phyloP scores from a whole-genome alignment of 2,888 invertebrate species.

The Pasiphila rectangulata region DNA sequence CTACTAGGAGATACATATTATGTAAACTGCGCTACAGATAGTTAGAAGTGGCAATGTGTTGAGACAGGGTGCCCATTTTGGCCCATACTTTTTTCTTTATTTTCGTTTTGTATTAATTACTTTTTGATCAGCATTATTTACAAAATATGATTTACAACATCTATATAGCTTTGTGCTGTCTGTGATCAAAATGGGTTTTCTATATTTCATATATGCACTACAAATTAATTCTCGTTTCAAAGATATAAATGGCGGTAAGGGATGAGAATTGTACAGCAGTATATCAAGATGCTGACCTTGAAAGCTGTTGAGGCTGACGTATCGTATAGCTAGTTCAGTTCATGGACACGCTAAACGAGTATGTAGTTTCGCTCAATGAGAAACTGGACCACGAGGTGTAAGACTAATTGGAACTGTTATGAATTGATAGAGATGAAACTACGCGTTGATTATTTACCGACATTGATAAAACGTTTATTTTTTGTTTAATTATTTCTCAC shows the following conservation, averaged over 20 bases:
- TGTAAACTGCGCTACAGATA: too few relatives aligned
- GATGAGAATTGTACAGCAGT: conserved; percentile 31
- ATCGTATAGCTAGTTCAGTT: conserved; percentile 34
- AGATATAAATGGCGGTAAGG: conserved; percentile 13
- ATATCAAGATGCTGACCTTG: conserved; percentile 46
- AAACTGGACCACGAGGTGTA: conserved; percentile 30
- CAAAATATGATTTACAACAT: too few relatives aligned
- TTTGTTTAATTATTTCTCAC: too few relatives aligned
- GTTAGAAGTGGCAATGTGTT: too few relatives aligned
- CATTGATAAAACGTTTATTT: background rate
- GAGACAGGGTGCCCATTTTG: too few relatives aligned
- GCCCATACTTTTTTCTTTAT: too few relatives aligned
- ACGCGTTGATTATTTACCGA: background rate
- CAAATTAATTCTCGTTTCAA: too few relatives aligned
- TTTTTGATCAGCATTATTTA: too few relatives aligned
- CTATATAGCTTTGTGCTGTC: too few relatives aligned
- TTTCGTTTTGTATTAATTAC: too few relatives aligned
- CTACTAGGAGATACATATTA: background rate
- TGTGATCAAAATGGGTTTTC: too few relatives aligned
- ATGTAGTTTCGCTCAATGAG: conserved; percentile 30
- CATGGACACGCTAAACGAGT: conserved; percentile 35
- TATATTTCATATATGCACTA: too few relatives aligned
- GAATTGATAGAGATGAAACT: conserved; percentile 8
- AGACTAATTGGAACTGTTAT: conserved; percentile 31
- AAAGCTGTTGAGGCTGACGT: conserved; percentile 34